Base-by-base conservation (phyloP, 2,888 invertebrate species). In the Carcina quercana region DNA sequence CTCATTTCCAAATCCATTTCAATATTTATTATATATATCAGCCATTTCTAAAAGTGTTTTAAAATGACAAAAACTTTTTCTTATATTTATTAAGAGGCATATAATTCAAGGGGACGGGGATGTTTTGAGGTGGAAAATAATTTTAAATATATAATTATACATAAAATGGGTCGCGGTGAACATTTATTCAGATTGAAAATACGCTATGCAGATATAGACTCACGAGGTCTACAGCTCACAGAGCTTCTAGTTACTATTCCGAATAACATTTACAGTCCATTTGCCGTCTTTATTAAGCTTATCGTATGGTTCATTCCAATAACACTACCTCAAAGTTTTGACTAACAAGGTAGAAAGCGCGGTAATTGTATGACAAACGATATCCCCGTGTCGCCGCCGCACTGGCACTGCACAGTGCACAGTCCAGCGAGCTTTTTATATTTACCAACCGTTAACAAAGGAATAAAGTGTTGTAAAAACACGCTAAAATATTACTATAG, bases 351-450 rank as follows among this genome's bases (percentile, higher is more conserved):
- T 43, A 50, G 43, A 40, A 38, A 45, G 44, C 47, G 44, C 35
- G 50, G 49, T 59, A 59, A 59, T 59, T 59, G 57, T 53, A 53
- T 59, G 53, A 57, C 52, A 51, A 55, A 58, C 55, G 59, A 58
- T 55, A 56, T 52, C 51, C 50, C 47, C 32, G 40, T 43, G 43
- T 41, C 37, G 35, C 36, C 27, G 36, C 13, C 27, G 27, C 20
- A 32, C n/a, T n/a, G n/a, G n/a, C n/a, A n/a, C n/a, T n/a, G n/a
- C n/a, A n/a, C n/a, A n/a, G n/a, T n/a, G n/a, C n/a, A n/a, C n/a
- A n/a, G n/a, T n/a, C n/a, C n/a, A n/a, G n/a, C n/a, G n/a, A n/a
- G 41, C 40, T 46, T 52, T 50, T 53, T 48, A 46, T 45, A 45
- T 47, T 45, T 44, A 40, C 42, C 42, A 37, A 40, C 45, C 35